Evolutionary conservation across 2,888 invertebrate species (phyloP).

Genomic region (Cylloceria caligata): DNA sequence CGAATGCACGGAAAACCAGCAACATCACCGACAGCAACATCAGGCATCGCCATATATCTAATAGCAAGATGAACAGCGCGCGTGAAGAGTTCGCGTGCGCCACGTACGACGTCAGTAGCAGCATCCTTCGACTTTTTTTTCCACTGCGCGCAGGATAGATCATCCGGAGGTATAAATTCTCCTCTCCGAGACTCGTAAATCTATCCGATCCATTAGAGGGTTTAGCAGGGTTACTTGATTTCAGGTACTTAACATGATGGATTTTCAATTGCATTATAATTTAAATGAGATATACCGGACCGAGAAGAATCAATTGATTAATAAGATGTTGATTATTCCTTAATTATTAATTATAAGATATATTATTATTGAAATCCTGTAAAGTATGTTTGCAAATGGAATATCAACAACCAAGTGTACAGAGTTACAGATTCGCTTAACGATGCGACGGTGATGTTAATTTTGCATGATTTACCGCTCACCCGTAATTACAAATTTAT

Average conservation of each 20-base stretch:
- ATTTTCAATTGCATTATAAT: not conserved
- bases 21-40: slow-evolving; percentile 16
- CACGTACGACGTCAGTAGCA: not conserved
- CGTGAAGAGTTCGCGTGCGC: slow-evolving; percentile 34
- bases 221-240: not conserved
- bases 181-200: not conserved
- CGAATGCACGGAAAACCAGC: slow-evolving; percentile 66
- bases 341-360: not conserved
- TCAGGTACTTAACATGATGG: not conserved
- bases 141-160: not conserved
- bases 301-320: no score
- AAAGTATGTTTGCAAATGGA: not conserved
- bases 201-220: not conserved
- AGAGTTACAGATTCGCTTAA: slow-evolving; percentile 2
- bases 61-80: slow-evolving; percentile 13
- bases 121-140: slow-evolving; percentile 13
- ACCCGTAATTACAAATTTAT: slow-evolving; percentile 23
- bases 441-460: not conserved
- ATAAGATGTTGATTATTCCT: no score
- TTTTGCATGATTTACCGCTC: slow-evolving; percentile 6
- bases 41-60: slow-evolving; percentile 22
- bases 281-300: not conserved
- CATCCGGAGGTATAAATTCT: slow-evolving; percentile 11
- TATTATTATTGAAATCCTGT: not conserved
- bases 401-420: not conserved